Evolutionary conservation across 53 echinoderm and acorn worm species (phyloP).

Genomic region (Zoroaster sp.): DNA sequence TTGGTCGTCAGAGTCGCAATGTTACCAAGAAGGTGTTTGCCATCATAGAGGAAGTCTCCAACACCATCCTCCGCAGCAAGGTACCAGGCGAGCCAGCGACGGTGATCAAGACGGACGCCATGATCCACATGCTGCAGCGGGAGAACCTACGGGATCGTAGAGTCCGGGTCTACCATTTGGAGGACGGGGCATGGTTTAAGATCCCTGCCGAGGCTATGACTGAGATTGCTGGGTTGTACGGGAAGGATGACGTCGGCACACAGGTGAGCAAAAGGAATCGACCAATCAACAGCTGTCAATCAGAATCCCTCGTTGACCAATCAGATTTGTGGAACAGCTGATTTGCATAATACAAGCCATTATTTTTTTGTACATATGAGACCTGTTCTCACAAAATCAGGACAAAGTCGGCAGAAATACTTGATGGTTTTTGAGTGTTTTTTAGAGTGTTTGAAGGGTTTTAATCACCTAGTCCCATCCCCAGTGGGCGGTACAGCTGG

Average conservation of each 20-base stretch:
- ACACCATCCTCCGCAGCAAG: slow-evolving; percentile 51
- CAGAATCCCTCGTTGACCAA: too few species aligned
- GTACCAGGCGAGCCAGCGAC: slow-evolving; percentile 65
- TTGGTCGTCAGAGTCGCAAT: slow-evolving; percentile 47
- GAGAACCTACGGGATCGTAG: slow-evolving; percentile 28
- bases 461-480: too few species aligned
- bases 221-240: slow-evolving; percentile 29
- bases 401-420: too few species aligned
- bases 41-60: slow-evolving; percentile 62
- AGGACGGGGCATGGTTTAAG: slow-evolving; percentile 78
- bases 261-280: slow-evolving; percentile 48
- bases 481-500: too few species aligned
- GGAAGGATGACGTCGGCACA: slow-evolving; percentile 47
- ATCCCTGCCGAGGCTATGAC: slow-evolving; percentile 55
- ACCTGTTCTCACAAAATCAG: too few species aligned
- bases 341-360: too few species aligned
- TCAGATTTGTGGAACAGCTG: too few species aligned
- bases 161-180: slow-evolving; percentile 46
- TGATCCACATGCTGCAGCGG: slow-evolving; percentile 58
- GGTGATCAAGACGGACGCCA: slow-evolving; percentile 52
- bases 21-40: slow-evolving; percentile 67
- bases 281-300: not conserved
- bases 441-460: too few species aligned
- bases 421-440: too few species aligned
- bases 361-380: too few species aligned